Percentiles rank a stretch among this genome's conserved stretches.
These are phyloP conservation scores for Amphipyra berbera DNA, from an alignment of 2,888 invertebrate genomes.

Conservation along the genomic window DNA sequence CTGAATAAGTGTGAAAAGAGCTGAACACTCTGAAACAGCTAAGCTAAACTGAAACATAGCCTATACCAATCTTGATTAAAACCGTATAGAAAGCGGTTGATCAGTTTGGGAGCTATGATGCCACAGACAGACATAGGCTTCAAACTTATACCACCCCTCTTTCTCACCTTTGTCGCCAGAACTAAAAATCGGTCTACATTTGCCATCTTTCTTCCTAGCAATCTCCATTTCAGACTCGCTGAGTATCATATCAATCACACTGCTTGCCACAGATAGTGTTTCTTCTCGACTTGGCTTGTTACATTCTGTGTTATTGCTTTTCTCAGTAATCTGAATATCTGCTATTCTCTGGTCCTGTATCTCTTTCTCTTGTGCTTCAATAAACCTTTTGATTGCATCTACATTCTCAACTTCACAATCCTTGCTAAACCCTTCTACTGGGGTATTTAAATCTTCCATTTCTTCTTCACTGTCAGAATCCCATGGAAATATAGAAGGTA, in stretches of 20 bases:
- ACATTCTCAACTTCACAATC: constrained; percentile 78
- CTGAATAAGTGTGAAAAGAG: too few relatives aligned
- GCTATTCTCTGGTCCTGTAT: constrained; percentile 57
- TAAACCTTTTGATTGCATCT: constrained; percentile 81
- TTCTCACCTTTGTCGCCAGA: constrained; percentile 69
- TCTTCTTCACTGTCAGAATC: constrained; percentile 56
- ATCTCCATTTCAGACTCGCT: constrained; percentile 74
- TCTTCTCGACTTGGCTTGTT: constrained; percentile 49
- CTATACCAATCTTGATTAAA: too few relatives aligned
- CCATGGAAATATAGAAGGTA: constrained; percentile 94
- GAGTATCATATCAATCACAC: constrained; percentile 80
- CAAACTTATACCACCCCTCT: too few relatives aligned
- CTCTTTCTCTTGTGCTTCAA: constrained; percentile 78
- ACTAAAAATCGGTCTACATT: constrained; percentile 58
- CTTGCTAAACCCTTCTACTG: constrained; percentile 57
- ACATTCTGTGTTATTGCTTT: constrained; percentile 27
- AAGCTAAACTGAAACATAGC: too few relatives aligned
- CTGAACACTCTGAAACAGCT: too few relatives aligned
- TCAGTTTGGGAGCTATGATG: too few relatives aligned
- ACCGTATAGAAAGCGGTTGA: too few relatives aligned
- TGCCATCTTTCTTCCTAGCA: constrained; percentile 60
- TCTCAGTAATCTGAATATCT: constrained; percentile 24
- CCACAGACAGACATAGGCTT: too few relatives aligned
- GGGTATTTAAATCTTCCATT: constrained; percentile 57
- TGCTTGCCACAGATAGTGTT: constrained; percentile 69